phyloP scores from a whole-genome alignment of 2,888 invertebrate genomes.

The Hypsopygia costalis region DNA sequence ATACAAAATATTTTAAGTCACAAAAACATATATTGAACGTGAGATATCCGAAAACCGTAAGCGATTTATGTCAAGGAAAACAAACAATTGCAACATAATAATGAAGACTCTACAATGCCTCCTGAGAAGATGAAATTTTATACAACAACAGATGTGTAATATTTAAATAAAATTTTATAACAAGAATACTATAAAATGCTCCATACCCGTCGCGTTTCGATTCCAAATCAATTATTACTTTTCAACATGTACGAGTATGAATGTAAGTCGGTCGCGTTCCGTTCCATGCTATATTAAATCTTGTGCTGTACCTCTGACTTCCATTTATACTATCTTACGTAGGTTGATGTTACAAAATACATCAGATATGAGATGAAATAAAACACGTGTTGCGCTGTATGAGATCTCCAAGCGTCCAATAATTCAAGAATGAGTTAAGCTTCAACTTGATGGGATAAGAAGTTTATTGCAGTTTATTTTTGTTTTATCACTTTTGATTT shows the following conservation, averaged over 20 bases:
- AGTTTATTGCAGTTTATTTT: conserved; percentile 54
- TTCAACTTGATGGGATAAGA: conserved; percentile 31
- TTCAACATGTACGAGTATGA: conserved; percentile 68
- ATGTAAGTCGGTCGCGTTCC: conserved; percentile 62
- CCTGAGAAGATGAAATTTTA: background rate
- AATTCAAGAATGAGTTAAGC: conserved; percentile 68
- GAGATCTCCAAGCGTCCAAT: conserved; percentile 51
- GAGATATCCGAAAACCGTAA: conserved; percentile 6
- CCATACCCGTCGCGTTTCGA: conserved; percentile 57
- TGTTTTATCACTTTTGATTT: conserved; percentile 44
- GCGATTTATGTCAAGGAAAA: conserved; percentile 7
- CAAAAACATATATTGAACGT: too few relatives aligned
- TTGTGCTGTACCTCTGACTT: conserved; percentile 42
- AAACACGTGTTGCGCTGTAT: conserved; percentile 67
- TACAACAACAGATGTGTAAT: conserved; percentile 5
- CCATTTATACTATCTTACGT: background rate
- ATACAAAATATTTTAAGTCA: too few relatives aligned
- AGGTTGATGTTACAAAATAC: conserved; percentile 54
- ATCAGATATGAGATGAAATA: conserved; percentile 57
- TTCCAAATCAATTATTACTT: conserved; percentile 70
- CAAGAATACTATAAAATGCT: conserved; percentile 45
- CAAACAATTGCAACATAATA: conserved; percentile 11
- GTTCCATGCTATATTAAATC: conserved; percentile 69
- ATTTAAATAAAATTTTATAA: conserved; percentile 51
- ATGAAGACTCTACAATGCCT: conserved; percentile 10